Percentiles rank a stretch among this genome's conserved stretches.
These are phyloP conservation scores for Noctua pronuba DNA, from an alignment of 2,888 invertebrate genomes.

Conservation along the genomic window DNA sequence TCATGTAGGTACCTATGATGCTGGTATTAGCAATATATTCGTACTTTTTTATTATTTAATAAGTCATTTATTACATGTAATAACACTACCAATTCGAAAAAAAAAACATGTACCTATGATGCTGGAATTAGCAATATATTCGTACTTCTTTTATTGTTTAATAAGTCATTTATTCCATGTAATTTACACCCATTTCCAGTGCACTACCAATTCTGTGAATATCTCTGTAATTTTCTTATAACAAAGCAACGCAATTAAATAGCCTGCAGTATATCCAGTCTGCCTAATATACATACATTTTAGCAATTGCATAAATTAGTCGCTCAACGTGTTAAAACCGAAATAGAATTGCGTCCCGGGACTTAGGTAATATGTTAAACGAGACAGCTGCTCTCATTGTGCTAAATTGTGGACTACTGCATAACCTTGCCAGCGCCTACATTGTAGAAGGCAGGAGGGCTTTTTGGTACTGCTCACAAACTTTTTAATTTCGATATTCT, in stretches of 20 bases:
- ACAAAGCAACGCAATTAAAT: neutral
- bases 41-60: neutral
- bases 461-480: neutral
- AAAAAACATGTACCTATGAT: too few relatives aligned
- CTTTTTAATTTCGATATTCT: too few relatives aligned
- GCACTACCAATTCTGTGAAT: neutral
- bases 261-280: neutral
- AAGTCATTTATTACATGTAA: neutral
- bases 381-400: conserved; percentile 26
- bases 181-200: neutral
- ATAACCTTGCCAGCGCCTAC: neutral
- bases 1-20: neutral
- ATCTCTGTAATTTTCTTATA: neutral
- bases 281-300: conserved; percentile 24
- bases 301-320: conserved; percentile 41
- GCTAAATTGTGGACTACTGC: neutral
- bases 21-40: neutral
- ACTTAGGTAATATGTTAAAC: conserved; percentile 39
- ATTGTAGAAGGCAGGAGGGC: neutral
- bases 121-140: too few relatives aligned
- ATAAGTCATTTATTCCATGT: neutral
- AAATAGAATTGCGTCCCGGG: conserved; percentile 40
- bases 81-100: neutral
- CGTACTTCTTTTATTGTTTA: neutral
- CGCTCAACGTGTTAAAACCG: conserved; percentile 34